Evolutionary conservation across 2,797 vertebrate genomes (phyloP).

Genomic region (Paramormyrops hopkinsi): DNA sequence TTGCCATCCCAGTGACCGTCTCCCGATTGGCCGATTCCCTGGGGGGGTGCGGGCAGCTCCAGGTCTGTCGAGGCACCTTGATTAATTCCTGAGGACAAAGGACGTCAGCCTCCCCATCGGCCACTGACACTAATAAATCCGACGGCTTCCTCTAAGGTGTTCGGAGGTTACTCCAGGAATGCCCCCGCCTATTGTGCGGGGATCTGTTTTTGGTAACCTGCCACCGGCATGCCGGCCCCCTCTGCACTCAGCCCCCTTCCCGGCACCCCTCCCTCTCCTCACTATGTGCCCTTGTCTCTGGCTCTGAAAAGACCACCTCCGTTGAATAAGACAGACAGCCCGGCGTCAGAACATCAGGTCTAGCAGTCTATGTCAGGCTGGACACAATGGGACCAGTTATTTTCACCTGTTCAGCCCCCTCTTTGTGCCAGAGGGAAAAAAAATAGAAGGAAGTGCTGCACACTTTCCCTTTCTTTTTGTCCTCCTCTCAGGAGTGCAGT

Average conservation of each 20-base stretch:
- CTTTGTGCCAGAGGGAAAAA: conserved; percentile 42
- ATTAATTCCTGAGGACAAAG: conserved; percentile 63
- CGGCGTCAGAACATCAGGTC: conserved; percentile 65
- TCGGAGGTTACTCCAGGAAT: conserved; percentile 69
- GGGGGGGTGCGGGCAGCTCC: conserved; percentile 35
- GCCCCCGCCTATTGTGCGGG: conserved; percentile 60
- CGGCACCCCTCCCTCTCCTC: conserved; percentile 48
- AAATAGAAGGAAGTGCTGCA: conserved; percentile 42
- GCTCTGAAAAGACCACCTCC: conserved; percentile 65
- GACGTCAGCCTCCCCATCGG: conserved; percentile 56
- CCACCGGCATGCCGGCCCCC: conserved; percentile 57
- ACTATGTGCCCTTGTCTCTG: conserved; percentile 53
- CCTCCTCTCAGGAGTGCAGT: not conserved
- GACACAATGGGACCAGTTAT: conserved; percentile 50
- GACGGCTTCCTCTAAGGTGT: conserved; percentile 62
- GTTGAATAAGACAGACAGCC: conserved; percentile 64
- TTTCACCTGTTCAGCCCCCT: conserved; percentile 60
- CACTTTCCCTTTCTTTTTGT: conserved; percentile 37
- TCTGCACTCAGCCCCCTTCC: conserved; percentile 35
- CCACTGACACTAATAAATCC: conserved; percentile 66
- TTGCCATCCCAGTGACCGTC: conserved; percentile 34
- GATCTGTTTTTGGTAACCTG: conserved; percentile 65
- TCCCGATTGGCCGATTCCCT: conserved; percentile 62
- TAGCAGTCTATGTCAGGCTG: conserved; percentile 44
- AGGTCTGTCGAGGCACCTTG: conserved; percentile 48